A percentile compares a stretch with the other conserved stretches of the same genome.
Conservation (phyloP, 2,113 vertebrate genomes). For the Sphaerodactylus townsendi region DNA sequence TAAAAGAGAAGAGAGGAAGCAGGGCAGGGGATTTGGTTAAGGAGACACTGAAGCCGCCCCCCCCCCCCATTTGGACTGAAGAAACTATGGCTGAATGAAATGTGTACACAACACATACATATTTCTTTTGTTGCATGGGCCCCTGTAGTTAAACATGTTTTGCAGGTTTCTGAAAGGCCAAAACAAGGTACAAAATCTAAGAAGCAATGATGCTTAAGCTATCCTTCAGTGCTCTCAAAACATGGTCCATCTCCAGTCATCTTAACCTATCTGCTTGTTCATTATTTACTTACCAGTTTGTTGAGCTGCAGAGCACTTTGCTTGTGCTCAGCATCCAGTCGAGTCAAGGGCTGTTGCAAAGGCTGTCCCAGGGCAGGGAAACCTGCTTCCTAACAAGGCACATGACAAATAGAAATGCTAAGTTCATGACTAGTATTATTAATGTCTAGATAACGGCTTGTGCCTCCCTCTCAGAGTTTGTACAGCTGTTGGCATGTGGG, state of each 20-base stretch:
- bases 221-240: neutral
- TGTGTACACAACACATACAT: too few relatives aligned
- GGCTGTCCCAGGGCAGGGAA: constrained; percentile 76
- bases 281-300: constrained; percentile 79
- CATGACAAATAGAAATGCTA: neutral
- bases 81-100: neutral
- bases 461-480: neutral
- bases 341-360: constrained; percentile 80
- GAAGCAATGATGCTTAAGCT: neutral
- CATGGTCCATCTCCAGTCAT: neutral
- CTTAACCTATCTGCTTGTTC: neutral
- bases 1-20: neutral
- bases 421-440: neutral
- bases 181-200: neutral
- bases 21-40: neutral
- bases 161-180: neutral
- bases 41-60: neutral
- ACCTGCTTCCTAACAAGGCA: constrained; percentile 45
- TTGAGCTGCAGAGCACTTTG: constrained; percentile 81
- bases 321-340: constrained; percentile 73
- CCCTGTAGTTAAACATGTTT: neutral
- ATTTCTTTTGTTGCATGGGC: neutral
- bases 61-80: neutral
- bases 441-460: too few relatives aligned
- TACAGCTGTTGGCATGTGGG: neutral